Conservation (phyloP, 2,797 vertebrate species). For the Pseudopleuronectes americanus region DNA sequence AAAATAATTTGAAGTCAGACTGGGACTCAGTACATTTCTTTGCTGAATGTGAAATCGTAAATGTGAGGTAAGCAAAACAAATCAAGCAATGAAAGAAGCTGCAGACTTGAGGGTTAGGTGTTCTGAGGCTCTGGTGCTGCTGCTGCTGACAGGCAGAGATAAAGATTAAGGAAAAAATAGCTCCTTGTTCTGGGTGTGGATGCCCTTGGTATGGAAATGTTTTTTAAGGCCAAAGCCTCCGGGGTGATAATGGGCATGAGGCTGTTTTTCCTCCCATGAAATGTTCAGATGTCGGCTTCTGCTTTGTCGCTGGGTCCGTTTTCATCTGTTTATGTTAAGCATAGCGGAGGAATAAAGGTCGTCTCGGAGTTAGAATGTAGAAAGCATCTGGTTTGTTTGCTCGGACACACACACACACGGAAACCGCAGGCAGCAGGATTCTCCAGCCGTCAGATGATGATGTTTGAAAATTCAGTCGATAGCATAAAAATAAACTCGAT, state of each 20-base stretch:
- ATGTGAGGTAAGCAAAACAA: conserved; percentile 50
- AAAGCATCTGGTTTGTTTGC: conserved; percentile 14
- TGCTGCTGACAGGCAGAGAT: conserved; percentile 45
- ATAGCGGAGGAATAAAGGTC: conserved; percentile 21
- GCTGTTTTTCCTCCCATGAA: conserved; percentile 31
- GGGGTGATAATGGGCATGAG: conserved; percentile 52
- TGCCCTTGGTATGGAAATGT: conserved; percentile 72
- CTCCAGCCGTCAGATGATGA: conserved; percentile 37
- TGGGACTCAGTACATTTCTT: conserved; percentile 54
- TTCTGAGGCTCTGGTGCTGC: conserved; percentile 35
- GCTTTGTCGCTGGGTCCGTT: conserved; percentile 33
- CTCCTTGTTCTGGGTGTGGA: conserved; percentile 49
- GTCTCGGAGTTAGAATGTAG: conserved; percentile 4
- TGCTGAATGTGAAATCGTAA: conserved; percentile 66
- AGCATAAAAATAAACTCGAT: conserved; percentile 24
- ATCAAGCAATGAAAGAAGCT: conserved; percentile 40
- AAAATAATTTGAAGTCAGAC: conserved; percentile 33
- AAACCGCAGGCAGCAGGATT: conserved; percentile 19
- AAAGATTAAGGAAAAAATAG: conserved; percentile 59
- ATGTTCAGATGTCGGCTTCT: conserved; percentile 14
- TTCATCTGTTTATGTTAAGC: conserved; percentile 38
- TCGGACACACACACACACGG: conserved; percentile 9
- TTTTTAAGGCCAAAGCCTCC: conserved; percentile 48
- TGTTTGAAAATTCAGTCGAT: conserved; percentile 43
- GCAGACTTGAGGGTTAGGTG: conserved; percentile 49